phyloP scores from a whole-genome alignment of 1,140 invertebrate genomes.

The Drosophila insularis region DNA sequence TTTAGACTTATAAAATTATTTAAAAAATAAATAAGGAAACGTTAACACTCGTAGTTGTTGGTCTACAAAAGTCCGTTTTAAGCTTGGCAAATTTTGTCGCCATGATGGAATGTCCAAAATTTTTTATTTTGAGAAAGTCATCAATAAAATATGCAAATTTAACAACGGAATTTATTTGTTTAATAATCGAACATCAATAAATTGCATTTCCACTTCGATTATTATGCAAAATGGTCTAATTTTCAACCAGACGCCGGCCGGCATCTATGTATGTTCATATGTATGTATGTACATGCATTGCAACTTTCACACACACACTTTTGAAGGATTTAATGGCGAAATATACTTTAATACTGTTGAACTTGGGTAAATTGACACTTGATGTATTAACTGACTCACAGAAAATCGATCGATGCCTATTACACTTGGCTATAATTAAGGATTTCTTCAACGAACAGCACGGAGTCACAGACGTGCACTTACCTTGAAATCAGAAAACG shows the following conservation, averaged over 20 bases:
- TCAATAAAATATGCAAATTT: background rate
- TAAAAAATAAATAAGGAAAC: too few species aligned
- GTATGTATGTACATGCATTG: background rate
- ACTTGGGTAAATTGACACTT: conserved; percentile 5
- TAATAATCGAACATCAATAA: background rate
- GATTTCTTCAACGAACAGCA: conserved; percentile 35
- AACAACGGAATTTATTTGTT: background rate
- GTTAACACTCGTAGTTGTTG: too few species aligned
- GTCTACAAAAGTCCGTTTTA: background rate
- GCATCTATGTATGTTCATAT: background rate
- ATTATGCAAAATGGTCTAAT: conserved; percentile 37
- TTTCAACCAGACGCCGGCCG: conserved; percentile 35
- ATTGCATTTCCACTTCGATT: background rate
- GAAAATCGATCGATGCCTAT: conserved; percentile 60
- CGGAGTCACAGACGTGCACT: conserved; percentile 51
- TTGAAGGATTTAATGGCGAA: background rate
- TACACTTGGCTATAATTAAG: conserved; percentile 29
- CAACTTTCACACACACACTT: background rate
- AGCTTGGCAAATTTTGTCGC: background rate
- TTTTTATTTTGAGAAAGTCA: background rate
- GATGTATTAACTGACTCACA: conserved; percentile 23
- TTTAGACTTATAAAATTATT: background rate
- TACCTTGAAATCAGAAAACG: conserved; percentile 77
- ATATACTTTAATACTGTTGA: conserved; percentile 9
- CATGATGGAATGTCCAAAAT: background rate